Conservation (phyloP, 2,888 invertebrate species). For the Merodon equestris region DNA sequence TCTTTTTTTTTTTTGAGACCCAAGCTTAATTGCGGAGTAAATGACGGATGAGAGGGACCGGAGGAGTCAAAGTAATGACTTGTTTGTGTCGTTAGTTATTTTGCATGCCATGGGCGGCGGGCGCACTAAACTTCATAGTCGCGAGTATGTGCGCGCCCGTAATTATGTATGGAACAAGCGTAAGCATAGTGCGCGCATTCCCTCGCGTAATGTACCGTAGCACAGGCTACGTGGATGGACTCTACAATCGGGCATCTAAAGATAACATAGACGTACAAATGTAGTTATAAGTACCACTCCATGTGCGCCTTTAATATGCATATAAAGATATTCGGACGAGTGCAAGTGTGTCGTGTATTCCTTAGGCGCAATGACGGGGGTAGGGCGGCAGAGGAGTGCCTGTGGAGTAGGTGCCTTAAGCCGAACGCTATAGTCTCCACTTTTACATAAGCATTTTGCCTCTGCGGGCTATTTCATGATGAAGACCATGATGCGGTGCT, state of each 20-base stretch:
- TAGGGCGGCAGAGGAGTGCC: conserved; percentile 28
- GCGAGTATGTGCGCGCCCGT: conserved; percentile 42
- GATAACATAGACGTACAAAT: conserved; percentile 56
- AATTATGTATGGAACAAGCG: conserved; percentile 58
- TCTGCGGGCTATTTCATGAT: conserved; percentile 31
- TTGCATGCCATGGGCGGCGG: conserved; percentile 53
- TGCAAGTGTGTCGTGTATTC: neutral
- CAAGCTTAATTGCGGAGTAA: neutral
- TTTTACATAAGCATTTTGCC: too few species aligned
- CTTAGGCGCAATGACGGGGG: neutral
- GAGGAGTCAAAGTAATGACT: neutral
- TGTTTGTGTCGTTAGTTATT: conserved; percentile 50
- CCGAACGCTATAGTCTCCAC: conserved; percentile 1
- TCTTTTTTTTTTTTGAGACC: conserved; percentile 36
- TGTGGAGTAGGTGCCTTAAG: conserved; percentile 47
- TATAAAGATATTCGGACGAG: neutral
- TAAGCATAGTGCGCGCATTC: conserved; percentile 62
- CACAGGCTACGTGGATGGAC: conserved; percentile 59
- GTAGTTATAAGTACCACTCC: conserved; percentile 13
- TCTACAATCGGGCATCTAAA: conserved; percentile 57
- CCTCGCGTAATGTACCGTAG: conserved; percentile 68
- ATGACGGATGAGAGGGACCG: neutral
- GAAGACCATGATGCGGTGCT: conserved; percentile 14
- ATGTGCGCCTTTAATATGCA: conserved; percentile 37
- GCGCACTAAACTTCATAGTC: neutral